Evolutionary conservation across 2,888 invertebrate genomes (phyloP).

Genomic region (Chrysolina oricalcia): DNA sequence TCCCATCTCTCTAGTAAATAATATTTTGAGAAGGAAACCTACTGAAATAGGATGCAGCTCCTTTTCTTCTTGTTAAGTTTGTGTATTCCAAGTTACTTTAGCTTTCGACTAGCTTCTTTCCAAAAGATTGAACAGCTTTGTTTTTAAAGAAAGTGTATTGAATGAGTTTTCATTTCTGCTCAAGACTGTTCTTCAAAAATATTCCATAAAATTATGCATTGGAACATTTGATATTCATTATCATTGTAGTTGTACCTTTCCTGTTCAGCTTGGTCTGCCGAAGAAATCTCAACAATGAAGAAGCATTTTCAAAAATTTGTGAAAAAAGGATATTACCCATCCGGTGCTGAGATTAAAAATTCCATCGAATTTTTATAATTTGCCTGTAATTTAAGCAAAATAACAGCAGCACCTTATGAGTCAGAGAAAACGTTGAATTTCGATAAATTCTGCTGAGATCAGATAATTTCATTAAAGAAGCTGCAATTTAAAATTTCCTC

Average conservation of each 20-base stretch:
- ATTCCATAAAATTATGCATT: neutral
- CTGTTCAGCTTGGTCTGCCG: slow-evolving; percentile 29
- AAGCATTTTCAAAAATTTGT: slow-evolving; percentile 18
- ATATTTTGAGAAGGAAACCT: too few species aligned
- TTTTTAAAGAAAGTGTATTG: too few species aligned
- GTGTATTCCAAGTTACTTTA: neutral
- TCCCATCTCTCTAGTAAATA: too few species aligned
- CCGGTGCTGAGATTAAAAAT: neutral
- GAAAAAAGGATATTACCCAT: slow-evolving; percentile 11
- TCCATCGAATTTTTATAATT: neutral
- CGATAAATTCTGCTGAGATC: neutral
- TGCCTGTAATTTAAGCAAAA: slow-evolving; percentile 19
- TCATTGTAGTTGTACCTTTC: neutral
- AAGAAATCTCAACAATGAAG: slow-evolving; percentile 14
- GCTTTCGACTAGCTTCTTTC: neutral
- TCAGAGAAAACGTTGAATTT: slow-evolving; percentile 1
- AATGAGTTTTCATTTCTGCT: too few species aligned
- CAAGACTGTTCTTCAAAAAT: neutral
- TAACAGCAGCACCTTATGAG: slow-evolving; percentile 23
- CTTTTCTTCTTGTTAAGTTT: neutral
- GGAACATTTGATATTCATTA: neutral
- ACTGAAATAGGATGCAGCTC: neutral
- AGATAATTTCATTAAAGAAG: neutral
- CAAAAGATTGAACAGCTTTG: too few species aligned
- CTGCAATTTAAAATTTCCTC: too few species aligned